Base-by-base conservation (phyloP, 2,888 invertebrate genomes). In the Cecidostiba fungosa region DNA sequence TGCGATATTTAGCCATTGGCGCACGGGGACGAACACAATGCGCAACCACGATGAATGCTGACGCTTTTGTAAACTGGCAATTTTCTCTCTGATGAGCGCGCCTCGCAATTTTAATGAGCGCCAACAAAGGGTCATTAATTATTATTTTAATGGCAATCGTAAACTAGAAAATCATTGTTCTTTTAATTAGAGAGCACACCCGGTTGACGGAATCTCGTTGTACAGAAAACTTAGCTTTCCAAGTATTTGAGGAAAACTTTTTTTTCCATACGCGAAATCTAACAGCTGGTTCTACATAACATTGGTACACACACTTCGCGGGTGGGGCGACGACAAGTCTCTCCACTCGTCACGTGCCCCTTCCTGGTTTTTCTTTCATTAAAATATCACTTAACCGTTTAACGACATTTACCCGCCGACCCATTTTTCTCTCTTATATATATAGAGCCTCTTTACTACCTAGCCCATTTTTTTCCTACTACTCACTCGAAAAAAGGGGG, bases 41-140 rank as follows among this genome's bases (percentile, higher is more conserved):
- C 19, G 8, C 43, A 36, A 72, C n/a, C 16, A 4, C 72, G 72
- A 43, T 36, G 39, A 39, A 66, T 66, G 66, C 66, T 89, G 90
- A 91, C 90, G 72, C 72, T 72, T 72, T 66, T 29, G 66, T 66
- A 66, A 66, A 72, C 39, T 39, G n/a, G 72, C 36, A 72, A 39
- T 39, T 70, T 36, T 72, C 32, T 39, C 39, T n/a, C 36, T n/a
- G 5, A 8, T n/a, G 16, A 19, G 29, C 39, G 70, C 26, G 29
- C 19, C 50, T 6, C 70, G 39, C 72, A 16, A 76, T 76, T 39
- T 72, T 72, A 72, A 39, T 72, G 72, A 43, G 39, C 36, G 14
- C 39, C 10, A 4, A 54, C 76, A 54, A 54, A 76, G 19, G 12
- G 19, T 19, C 39, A 76, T 76, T 32, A 32, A 54, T 76, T 54